These are phyloP conservation scores for Drosophila saltans DNA, from an alignment of 1,140 invertebrate genomes.

Conservation along the genomic window DNA sequence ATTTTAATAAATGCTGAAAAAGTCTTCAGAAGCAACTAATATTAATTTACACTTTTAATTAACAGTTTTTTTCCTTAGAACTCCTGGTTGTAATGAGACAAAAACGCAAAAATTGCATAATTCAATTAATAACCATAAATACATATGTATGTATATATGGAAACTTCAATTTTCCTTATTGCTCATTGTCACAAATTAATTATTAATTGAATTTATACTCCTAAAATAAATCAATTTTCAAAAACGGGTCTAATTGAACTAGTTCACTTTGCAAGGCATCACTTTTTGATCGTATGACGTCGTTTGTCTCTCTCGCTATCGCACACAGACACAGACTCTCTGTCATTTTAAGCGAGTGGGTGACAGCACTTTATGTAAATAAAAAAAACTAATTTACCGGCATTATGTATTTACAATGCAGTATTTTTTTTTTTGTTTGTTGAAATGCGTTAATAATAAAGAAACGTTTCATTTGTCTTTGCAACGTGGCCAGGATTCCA, in stretches of 20 bases:
- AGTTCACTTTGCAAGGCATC: not conserved
- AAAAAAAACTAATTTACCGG: conserved; percentile 1
- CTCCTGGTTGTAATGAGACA: too few relatives aligned
- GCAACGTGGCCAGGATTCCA: not conserved
- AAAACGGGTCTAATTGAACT: not conserved
- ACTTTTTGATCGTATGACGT: not conserved
- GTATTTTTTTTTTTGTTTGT: not conserved
- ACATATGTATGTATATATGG: too few relatives aligned
- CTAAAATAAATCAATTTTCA: not conserved
- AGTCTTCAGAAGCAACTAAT: too few relatives aligned
- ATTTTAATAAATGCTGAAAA: not conserved
- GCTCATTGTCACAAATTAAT: too few relatives aligned
- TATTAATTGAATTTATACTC: not conserved
- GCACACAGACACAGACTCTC: not conserved
- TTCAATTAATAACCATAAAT: too few relatives aligned
- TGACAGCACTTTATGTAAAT: conserved; percentile 3
- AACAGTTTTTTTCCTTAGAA: too few relatives aligned
- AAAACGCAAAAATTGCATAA: too few relatives aligned
- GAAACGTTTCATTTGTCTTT: not conserved
- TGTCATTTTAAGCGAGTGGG: not conserved
- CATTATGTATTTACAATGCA: conserved; percentile 3
- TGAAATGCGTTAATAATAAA: not conserved
- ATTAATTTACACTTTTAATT: too few relatives aligned
- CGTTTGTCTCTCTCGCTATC: not conserved
- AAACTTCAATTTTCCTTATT: too few relatives aligned